Evolutionary conservation across 2,113 vertebrate species (phyloP).

Genomic region (Brachypodius melanocephalos): DNA sequence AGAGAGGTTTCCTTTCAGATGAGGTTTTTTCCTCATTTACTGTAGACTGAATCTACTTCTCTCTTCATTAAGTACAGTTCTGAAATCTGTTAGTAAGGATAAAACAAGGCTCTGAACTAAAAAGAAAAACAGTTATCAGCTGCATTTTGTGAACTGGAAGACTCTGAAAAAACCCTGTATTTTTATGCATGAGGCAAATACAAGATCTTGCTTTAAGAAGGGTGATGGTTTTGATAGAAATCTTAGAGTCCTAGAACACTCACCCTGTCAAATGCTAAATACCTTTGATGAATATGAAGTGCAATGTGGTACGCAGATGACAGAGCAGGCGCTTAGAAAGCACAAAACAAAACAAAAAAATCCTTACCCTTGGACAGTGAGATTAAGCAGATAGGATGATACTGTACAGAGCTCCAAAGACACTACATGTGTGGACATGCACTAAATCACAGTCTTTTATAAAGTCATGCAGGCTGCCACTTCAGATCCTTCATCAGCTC

Average conservation of each 20-base stretch:
- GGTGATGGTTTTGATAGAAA: conserved; percentile 13
- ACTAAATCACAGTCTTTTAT: conserved; percentile 52
- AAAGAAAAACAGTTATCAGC: not conserved
- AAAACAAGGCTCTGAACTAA: not conserved
- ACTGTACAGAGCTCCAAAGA: conserved; percentile 14
- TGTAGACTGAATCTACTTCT: not conserved
- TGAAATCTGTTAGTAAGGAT: not conserved
- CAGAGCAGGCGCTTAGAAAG: conserved; percentile 4
- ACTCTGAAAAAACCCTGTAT: not conserved
- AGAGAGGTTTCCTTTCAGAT: not conserved
- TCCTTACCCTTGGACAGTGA: conserved; percentile 21
- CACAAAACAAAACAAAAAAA: conserved; percentile 44
- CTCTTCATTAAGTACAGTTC: not conserved
- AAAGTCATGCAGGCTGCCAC: conserved; percentile 23
- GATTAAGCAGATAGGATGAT: conserved; percentile 44
- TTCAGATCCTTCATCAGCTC: conserved; percentile 24
- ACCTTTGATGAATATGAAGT: conserved; percentile 19
- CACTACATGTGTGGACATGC: not conserved
- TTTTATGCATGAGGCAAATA: not conserved
- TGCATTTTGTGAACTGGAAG: not conserved
- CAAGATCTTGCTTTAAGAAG: not conserved
- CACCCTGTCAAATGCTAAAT: not conserved
- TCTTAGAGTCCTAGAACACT: conserved; percentile 10
- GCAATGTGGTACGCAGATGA: conserved; percentile 42
- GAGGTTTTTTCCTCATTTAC: not conserved